Evolutionary conservation across 2,113 vertebrate species (phyloP), one percentile per base, ranked within the genome.

Genomic region (Nerophis lumbriciformis): DNA sequence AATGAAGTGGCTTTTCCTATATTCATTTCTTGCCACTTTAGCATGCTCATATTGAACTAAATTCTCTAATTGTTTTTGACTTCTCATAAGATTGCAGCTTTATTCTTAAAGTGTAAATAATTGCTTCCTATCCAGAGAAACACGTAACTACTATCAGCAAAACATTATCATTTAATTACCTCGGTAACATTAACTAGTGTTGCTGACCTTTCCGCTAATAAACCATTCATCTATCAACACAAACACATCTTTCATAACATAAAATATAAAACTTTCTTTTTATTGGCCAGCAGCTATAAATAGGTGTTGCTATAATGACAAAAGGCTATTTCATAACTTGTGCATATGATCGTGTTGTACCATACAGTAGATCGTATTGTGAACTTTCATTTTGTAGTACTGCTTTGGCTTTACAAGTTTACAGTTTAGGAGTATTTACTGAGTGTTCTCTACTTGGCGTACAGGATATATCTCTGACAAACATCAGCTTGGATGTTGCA

Each of bases 401-500:
- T 16, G 36, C 14, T 35, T 45, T 7, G 2, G 3, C 21, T 53
- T 54, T 54, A 54, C 15, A 55, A 10, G 3, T 28, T 28, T 7
- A 13, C 49, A 53, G 63, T 67, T 71, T 63, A 66, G 36, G 15
- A 55, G 59, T 38, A 50, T 53, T 52, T 51, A 45, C 8, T 48
- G 12, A 6, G 5, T 8, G 42, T 50, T 71, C 65, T 65, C 54
- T 66, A 38, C 13, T 49, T 62, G 58, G 28, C 63, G 66, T 21
- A 66, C 57, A 73, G 69, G 70, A 81, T 79, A 63, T 52, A 59
- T 71, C 45, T 48, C 69, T 76, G 57, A 61, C 57, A 44, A 66
- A 37, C 38, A 79, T 73, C 21, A 53, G n/a, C 14, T 3, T 44
- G 38, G 58, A 64, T 51, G 15, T 16, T 55, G 14, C 1, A 0